These are phyloP conservation scores for Toxotes jaculatrix DNA, from an alignment of 2,113 vertebrate genomes.

Conservation along the genomic window DNA sequence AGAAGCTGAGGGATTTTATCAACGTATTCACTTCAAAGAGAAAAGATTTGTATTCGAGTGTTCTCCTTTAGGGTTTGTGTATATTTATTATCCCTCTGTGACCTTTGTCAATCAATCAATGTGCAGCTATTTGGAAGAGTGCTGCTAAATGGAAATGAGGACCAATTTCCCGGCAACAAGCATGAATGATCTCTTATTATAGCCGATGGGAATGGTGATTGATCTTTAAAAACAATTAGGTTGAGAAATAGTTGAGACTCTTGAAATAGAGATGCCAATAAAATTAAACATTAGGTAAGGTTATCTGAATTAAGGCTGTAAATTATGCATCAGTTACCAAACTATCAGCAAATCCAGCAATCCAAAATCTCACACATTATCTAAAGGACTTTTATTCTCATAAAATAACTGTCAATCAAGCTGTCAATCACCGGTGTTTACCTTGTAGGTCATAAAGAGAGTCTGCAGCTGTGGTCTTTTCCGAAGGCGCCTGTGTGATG, in stretches of 20 bases:
- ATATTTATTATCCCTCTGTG: not conserved
- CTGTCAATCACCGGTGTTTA: slow-evolving; percentile 53
- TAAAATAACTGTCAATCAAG: not conserved
- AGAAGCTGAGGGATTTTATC: not conserved
- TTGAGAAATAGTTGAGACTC: slow-evolving; percentile 5
- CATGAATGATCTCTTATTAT: slow-evolving; percentile 42
- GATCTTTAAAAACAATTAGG: slow-evolving; percentile 39
- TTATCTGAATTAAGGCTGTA: slow-evolving; percentile 4
- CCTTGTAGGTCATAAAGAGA: slow-evolving; percentile 97
- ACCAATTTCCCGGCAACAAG: slow-evolving; percentile 40
- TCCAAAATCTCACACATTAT: not conserved
- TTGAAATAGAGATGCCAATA: slow-evolving; percentile 50
- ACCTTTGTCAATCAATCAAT: not conserved
- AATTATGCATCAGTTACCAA: slow-evolving; percentile 43
- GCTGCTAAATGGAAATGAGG: slow-evolving; percentile 5
- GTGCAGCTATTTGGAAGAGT: not conserved
- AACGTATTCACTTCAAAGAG: not conserved
- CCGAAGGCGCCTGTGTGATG: slow-evolving; percentile 95
- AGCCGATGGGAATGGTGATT: slow-evolving; percentile 33
- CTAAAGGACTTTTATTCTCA: not conserved
- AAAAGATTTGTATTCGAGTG: not conserved
- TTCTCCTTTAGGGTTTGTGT: not conserved
- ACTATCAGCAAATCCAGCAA: not conserved
- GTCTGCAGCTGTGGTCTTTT: slow-evolving; percentile 93
- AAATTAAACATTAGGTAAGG: slow-evolving; percentile 17